These are phyloP conservation scores for Mesocentrotus franciscanus DNA, from an alignment of 53 echinoderm and acorn worm species.

Conservation along the genomic window DNA sequence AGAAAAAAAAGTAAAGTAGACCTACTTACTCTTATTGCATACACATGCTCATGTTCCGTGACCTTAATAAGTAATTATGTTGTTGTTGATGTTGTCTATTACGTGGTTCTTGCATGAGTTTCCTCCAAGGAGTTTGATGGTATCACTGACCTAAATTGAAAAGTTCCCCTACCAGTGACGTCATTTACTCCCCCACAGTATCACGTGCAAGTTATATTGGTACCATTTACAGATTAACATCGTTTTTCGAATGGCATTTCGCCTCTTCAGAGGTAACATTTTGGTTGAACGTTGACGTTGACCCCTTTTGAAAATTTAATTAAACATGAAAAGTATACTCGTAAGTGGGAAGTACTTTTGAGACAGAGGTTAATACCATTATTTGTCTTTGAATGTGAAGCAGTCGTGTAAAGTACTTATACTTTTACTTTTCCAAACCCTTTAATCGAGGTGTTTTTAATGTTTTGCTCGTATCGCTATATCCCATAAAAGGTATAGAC, in stretches of 20 bases:
- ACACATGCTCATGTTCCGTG: neutral
- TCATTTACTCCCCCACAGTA: neutral
- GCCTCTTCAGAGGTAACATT: neutral
- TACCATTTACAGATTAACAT: neutral
- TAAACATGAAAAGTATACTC: neutral
- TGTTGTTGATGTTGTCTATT: neutral
- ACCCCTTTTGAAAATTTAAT: neutral
- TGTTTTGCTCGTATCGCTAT: too few species aligned
- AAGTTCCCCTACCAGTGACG: conserved; percentile 3
- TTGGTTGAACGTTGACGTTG: neutral
- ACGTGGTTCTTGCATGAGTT: neutral
- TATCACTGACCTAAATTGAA: conserved; percentile 21
- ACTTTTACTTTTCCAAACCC: too few species aligned
- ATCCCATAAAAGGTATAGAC: too few species aligned
- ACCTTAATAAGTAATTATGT: neutral
- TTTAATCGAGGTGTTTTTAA: too few species aligned
- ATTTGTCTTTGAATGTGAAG: neutral
- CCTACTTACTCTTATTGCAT: neutral
- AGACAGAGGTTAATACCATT: neutral
- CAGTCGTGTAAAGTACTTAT: neutral
- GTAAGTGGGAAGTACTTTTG: neutral
- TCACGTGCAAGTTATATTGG: conserved; percentile 2
- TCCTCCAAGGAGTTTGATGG: neutral
- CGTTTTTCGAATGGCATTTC: neutral
- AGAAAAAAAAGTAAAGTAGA: neutral